Percentiles rank a stretch among this genome's conserved stretches.
Conservation (phyloP, 2,113 vertebrate species). For the Tonatia bakeri region DNA sequence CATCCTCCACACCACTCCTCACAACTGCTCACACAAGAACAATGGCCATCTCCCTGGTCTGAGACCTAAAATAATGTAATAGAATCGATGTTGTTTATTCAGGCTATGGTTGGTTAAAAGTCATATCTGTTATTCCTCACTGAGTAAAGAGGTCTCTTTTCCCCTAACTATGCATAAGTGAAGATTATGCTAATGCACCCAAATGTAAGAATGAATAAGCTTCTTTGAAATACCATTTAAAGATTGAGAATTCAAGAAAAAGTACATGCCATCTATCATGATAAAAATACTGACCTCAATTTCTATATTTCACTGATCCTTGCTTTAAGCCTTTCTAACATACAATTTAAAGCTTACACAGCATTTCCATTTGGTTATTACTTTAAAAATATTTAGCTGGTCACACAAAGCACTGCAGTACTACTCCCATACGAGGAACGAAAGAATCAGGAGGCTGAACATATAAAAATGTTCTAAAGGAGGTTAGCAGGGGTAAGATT, state of each 20-base stretch:
- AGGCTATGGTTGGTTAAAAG: slow-evolving; percentile 34
- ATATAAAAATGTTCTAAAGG: not conserved
- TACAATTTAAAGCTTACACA: slow-evolving; percentile 10
- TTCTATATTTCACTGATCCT: not conserved
- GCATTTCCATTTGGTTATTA: slow-evolving; percentile 28
- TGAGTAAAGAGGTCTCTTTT: slow-evolving; percentile 31
- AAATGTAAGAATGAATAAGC: slow-evolving; percentile 31
- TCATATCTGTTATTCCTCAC: slow-evolving; percentile 46
- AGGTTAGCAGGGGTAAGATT: not conserved
- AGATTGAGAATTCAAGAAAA: slow-evolving; percentile 27
- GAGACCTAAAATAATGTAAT: slow-evolving; percentile 73
- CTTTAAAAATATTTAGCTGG: slow-evolving; percentile 36
- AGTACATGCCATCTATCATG: not conserved
- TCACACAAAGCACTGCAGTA: not conserved
- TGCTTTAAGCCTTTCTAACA: slow-evolving; percentile 11
- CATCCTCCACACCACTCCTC: slow-evolving; percentile 54
- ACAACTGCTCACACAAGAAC: slow-evolving; percentile 62
- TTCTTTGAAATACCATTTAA: slow-evolving; percentile 43
- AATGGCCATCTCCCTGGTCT: slow-evolving; percentile 50
- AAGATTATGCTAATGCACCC: slow-evolving; percentile 50
- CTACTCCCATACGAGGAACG: not conserved
- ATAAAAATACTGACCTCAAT: slow-evolving; percentile 51
- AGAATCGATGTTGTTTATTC: slow-evolving; percentile 64
- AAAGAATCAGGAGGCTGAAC: not conserved
- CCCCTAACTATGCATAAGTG: slow-evolving; percentile 29